These are phyloP conservation scores for zebrafish (Danio rerio) DNA, from an alignment of 2,113 vertebrate species.

Conservation along the genomic window GRCz12tu NC_133193.1:18512001-18512500, in stretches of 20 bases:
- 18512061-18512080: background rate
- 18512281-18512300: background rate
- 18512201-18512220: background rate
- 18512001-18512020: background rate
- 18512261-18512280: background rate
- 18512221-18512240: background rate
- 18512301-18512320: background rate
- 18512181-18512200: background rate
- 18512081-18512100: background rate
- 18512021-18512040: background rate
- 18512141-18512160: background rate
- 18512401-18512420: background rate
- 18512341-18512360: conserved; percentile 26
- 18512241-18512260: background rate
- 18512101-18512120: background rate
- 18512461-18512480: conserved; percentile 25
- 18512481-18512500: background rate
- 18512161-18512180: background rate
- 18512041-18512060: background rate
- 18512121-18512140: background rate
- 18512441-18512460: background rate
- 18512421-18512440: background rate
- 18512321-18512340: background rate
- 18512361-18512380: conserved; percentile 34
- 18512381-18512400: background rate